A percentile compares a stretch with the other conserved stretches of the same genome.
Conservation (phyloP, 2,888 invertebrate genomes). For the Drosophila birchii region DNA sequence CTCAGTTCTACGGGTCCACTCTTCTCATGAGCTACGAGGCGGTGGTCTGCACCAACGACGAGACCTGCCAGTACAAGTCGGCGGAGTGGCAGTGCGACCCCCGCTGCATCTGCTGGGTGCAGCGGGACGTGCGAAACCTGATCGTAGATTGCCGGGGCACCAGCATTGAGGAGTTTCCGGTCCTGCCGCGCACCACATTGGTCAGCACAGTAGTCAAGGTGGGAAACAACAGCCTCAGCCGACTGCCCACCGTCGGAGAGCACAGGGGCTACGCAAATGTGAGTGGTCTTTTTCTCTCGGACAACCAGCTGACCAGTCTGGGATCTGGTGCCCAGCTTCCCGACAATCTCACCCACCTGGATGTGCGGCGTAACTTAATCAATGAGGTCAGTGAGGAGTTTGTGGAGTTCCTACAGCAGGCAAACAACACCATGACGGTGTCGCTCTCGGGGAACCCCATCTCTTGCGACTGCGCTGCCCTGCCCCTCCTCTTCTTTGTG, state of each 20-base stretch:
- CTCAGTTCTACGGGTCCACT: slow-evolving; percentile 84
- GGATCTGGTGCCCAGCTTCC: slow-evolving; percentile 83
- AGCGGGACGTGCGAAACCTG: slow-evolving; percentile 77
- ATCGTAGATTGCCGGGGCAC: slow-evolving; percentile 86
- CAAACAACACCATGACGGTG: slow-evolving; percentile 85
- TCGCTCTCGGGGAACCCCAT: slow-evolving; percentile 88
- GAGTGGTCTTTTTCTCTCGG: slow-evolving; percentile 85
- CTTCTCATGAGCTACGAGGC: slow-evolving; percentile 56
- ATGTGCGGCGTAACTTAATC: slow-evolving; percentile 86
- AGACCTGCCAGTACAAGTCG: slow-evolving; percentile 86
- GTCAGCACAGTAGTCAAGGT: slow-evolving; percentile 83
- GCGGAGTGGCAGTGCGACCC: slow-evolving; percentile 84
- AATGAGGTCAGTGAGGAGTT: slow-evolving; percentile 84
- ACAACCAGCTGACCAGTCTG: slow-evolving; percentile 84
- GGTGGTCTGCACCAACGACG: slow-evolving; percentile 55
- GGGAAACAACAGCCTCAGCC: slow-evolving; percentile 82
- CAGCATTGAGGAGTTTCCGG: slow-evolving; percentile 84
- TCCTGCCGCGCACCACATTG: slow-evolving; percentile 65
- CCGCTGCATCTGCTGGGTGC: slow-evolving; percentile 86
- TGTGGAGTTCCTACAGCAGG: slow-evolving; percentile 83
- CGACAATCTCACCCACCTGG: slow-evolving; percentile 84
- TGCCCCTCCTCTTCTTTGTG: slow-evolving; percentile 86
- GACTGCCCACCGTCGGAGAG: slow-evolving; percentile 74
- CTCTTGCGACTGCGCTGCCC: slow-evolving; percentile 88
- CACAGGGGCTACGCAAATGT: slow-evolving; percentile 85